Conservation (phyloP, 2,113 vertebrate genomes). For the Bettongia penicillata region DNA sequence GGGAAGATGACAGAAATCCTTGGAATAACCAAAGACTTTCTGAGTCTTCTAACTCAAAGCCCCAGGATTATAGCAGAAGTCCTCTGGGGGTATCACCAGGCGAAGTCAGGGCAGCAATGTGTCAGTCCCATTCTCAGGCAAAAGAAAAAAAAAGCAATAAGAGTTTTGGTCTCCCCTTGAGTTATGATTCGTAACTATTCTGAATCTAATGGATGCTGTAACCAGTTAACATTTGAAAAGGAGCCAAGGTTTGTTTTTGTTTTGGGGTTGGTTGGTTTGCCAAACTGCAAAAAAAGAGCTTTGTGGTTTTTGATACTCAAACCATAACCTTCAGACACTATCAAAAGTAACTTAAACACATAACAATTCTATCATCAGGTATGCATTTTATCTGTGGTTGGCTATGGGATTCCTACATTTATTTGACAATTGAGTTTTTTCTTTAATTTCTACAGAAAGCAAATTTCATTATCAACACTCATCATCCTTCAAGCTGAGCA, state of each 20-base stretch:
- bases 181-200: not conserved
- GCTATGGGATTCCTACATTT: conserved; percentile 41
- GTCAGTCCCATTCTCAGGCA: no score
- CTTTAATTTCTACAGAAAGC: conserved; percentile 9
- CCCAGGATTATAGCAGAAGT: fast-evolving
- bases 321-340: conserved; percentile 27
- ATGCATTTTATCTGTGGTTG: not conserved
- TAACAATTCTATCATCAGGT: conserved; percentile 12
- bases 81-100: not conserved
- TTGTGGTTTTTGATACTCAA: conserved; percentile 30
- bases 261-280: not conserved
- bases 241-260: not conserved
- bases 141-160: not conserved
- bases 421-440: not conserved
- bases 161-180: not conserved
- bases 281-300: not conserved
- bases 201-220: not conserved
- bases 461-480: not conserved
- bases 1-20: not conserved
- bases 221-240: no score
- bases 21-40: not conserved
- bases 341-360: conserved; percentile 15
- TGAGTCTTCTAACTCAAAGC: not conserved
- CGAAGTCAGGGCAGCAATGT: not conserved
- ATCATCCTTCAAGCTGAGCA: not conserved